Percentiles rank a stretch among this genome's conserved stretches.
These are phyloP conservation scores for Taeniopygia guttata DNA, from an alignment of 2,797 vertebrate species.

Conservation along the genomic window DNA sequence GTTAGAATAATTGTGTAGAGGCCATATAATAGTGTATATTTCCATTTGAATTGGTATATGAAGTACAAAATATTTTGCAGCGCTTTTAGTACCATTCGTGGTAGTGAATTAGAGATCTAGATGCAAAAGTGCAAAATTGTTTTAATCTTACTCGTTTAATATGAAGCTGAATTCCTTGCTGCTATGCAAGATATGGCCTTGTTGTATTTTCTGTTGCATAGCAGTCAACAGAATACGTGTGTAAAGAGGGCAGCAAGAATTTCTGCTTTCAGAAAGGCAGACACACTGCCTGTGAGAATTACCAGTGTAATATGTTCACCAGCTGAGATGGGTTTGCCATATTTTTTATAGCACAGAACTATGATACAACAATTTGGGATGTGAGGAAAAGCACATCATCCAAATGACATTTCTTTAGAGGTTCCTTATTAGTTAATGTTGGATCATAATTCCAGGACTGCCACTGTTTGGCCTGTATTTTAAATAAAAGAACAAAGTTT, in stretches of 20 bases:
- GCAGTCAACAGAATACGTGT: not conserved
- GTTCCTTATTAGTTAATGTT: not conserved
- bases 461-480: not conserved
- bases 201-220: not conserved
- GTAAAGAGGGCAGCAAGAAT: not conserved
- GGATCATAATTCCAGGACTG: not conserved
- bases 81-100: not conserved
- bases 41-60: not conserved
- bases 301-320: not conserved
- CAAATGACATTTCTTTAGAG: not conserved
- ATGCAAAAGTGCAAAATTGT: not conserved
- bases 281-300: not conserved
- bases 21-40: not conserved
- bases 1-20: not conserved
- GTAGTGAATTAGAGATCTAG: not conserved
- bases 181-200: not conserved
- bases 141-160: not conserved
- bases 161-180: not conserved
- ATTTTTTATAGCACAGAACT: not conserved
- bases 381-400: not conserved
- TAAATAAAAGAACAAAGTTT: not conserved
- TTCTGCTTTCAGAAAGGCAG: not conserved
- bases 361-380: not conserved
- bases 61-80: not conserved
- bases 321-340: not conserved